Conservation (phyloP, 92 coral and sea anemone genomes). For the Zoanthus gigantus region DNA sequence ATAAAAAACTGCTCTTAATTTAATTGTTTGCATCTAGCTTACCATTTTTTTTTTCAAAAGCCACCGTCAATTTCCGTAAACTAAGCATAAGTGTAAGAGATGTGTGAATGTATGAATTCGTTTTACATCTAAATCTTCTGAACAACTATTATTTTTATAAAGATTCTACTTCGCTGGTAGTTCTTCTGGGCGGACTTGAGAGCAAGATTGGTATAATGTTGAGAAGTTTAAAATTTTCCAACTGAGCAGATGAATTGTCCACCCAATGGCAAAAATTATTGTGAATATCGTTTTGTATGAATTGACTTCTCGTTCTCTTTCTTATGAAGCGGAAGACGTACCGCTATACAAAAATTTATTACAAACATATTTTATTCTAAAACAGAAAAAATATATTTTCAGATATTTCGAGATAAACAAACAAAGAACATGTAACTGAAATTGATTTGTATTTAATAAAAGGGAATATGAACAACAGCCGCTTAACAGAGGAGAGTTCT, state of each 20-base stretch:
- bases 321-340: neutral
- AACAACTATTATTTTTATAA: constrained; percentile 43
- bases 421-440: neutral
- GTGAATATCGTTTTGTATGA: constrained; percentile 18
- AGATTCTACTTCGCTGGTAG: constrained; percentile 31
- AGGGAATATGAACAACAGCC: neutral
- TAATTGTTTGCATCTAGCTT: no score
- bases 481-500: constrained; percentile 1
- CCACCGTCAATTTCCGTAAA: neutral
- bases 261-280: constrained; percentile 27
- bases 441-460: constrained; percentile 15
- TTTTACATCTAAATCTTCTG: constrained; percentile 16
- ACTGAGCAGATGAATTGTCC: neutral
- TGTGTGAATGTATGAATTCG: neutral
- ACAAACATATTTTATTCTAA: constrained; percentile 87
- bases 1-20: no score
- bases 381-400: constrained; percentile 88
- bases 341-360: constrained; percentile 69
- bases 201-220: neutral
- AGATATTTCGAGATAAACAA: constrained; percentile 72
- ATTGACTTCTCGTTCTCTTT: constrained; percentile 14
- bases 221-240: neutral
- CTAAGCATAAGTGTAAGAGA: constrained; percentile 5
- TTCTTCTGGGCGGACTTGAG: neutral
- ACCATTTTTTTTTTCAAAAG: neutral